Evolutionary conservation across 2,113 vertebrate genomes (phyloP).

Genomic region (Sorex fumeus): DNA sequence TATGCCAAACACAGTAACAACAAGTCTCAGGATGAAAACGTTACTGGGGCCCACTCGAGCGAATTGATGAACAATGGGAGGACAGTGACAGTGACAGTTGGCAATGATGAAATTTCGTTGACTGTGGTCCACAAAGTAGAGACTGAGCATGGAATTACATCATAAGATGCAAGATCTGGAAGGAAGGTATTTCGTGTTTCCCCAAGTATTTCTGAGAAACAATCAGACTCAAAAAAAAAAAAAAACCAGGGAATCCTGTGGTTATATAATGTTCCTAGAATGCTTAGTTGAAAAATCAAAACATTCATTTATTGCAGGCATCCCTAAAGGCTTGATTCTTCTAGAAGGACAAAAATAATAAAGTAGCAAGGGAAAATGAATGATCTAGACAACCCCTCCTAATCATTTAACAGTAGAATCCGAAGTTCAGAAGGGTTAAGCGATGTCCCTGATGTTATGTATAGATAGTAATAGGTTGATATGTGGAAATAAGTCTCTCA

Average conservation of each 20-base stretch:
- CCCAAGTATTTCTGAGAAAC: background rate
- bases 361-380: background rate
- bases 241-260: background rate
- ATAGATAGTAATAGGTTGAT: constrained; percentile 15
- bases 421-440: constrained; percentile 27
- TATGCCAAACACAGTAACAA: too few relatives aligned
- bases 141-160: background rate
- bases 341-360: background rate
- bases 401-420: background rate
- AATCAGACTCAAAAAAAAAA: background rate
- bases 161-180: background rate
- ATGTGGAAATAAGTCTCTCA: background rate
- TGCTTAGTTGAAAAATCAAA: constrained; percentile 35
- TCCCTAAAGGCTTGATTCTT: constrained; percentile 46
- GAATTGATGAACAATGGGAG: too few relatives aligned
- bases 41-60: too few relatives aligned
- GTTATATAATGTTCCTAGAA: constrained; percentile 30
- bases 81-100: too few relatives aligned
- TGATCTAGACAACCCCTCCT: background rate
- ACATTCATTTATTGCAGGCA: constrained; percentile 31
- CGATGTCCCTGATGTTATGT: background rate
- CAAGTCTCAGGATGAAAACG: too few relatives aligned
- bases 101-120: background rate
- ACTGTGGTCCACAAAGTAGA: background rate
- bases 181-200: constrained; percentile 11